A percentile compares a stretch with the other conserved stretches of the same genome.
Evolutionary conservation across 2,113 vertebrate species (phyloP).

Genomic region (Paratilapia polleni): DNA sequence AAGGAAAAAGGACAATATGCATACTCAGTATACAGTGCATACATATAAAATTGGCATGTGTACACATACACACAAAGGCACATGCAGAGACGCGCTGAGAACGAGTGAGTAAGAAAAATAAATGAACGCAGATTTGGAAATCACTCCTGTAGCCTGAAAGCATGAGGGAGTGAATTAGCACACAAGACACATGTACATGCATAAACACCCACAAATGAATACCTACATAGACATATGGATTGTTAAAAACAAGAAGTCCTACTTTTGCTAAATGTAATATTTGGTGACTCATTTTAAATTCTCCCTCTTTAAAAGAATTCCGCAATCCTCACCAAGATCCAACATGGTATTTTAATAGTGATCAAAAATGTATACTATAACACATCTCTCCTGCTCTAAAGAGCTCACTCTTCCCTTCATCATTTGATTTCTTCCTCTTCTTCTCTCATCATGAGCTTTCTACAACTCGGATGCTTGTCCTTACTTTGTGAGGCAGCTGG

Average conservation of each 20-base stretch:
- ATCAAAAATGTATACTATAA: background rate
- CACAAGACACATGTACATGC: background rate
- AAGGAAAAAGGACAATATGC: too few relatives aligned
- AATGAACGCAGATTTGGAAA: background rate
- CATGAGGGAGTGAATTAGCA: background rate
- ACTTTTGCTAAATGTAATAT: background rate
- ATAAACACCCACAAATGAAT: background rate
- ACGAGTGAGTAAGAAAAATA: background rate
- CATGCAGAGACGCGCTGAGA: background rate
- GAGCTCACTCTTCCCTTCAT: background rate
- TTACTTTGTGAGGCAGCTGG: background rate
- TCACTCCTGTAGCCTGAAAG: conserved; percentile 8
- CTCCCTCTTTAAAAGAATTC: background rate
- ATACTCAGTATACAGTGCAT: background rate
- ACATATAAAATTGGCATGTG: background rate
- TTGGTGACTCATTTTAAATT: conserved; percentile 5
- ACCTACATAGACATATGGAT: background rate
- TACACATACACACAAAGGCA: background rate
- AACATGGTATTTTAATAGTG: background rate
- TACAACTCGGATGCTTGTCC: background rate
- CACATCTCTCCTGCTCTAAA: background rate
- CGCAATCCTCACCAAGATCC: background rate
- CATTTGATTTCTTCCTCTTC: background rate
- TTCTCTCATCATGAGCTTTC: background rate
- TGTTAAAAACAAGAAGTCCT: background rate